Evolutionary conservation across 2,797 vertebrate species (phyloP), one percentile per base, ranked within the genome.

Genomic region (Discoglossus pictus): DNA sequence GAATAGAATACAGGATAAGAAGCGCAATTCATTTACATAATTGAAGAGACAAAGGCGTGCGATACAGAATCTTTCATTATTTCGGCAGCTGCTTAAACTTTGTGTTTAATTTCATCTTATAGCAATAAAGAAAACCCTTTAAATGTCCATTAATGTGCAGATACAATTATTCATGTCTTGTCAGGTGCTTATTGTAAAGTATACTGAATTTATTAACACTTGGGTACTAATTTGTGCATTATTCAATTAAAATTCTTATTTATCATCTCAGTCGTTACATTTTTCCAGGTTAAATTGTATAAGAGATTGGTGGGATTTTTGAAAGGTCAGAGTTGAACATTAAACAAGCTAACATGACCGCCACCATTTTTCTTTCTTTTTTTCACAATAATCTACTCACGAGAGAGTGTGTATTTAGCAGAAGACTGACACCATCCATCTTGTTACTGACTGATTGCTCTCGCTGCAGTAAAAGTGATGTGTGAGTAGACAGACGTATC

Each of bases 11-110:
- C 36, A 52, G n/a, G 73, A 65, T 68, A 61, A 43, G 44, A 68
- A 82, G 38, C 75, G 78, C 75, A 74, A 64, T 80, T 81, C 64
- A 68, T 80, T 78, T 82, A 73, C 53, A 63, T 78, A 74, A 75
- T 54, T 74, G 69, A 65, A 31, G 52, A 55, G 73, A 79, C 50
- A 80, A 20, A 59, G 47, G 54, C 31, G 68, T 16, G 58, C 62
- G 74, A 53, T 69, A 67, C 40, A 34, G 53, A 39, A 62, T 79
- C 61, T 72, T 74, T 65, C 56, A 64, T 71, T 63, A 67, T 69
- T 74, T 42, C 27, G 23, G 48, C 5, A 75, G 61, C 50, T 75
- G 24, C 65, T 73, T 75, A 80, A 11, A 13, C 39, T 48, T 58
- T 76, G 42, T 70, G 63, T 62, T 77, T 78, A 69, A 76, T 76